Percentiles rank a stretch among this genome's conserved stretches.
phyloP scores from a whole-genome alignment of 2,113 vertebrate species.

The Cephalopterus ornatus region DNA sequence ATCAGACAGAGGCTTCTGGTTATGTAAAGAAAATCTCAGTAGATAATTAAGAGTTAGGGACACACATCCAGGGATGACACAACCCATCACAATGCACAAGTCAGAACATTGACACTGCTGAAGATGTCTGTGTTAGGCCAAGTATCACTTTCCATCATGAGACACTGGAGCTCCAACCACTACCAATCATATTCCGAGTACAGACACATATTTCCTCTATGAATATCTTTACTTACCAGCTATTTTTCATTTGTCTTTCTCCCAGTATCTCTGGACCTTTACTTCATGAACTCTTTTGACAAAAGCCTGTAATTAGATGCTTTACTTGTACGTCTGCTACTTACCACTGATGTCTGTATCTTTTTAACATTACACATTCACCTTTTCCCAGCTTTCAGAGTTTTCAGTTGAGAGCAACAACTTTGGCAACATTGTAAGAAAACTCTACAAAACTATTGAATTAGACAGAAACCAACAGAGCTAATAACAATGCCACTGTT shows the following conservation, averaged over 20 bases:
- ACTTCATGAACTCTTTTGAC: not conserved
- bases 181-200: not conserved
- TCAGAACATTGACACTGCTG: fast-evolving
- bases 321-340: not conserved
- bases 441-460: not conserved
- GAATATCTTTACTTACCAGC: not conserved
- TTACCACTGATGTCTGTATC: not conserved
- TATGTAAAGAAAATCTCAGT: not conserved
- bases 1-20: not conserved
- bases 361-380: not conserved
- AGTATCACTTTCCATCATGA: fast-evolving
- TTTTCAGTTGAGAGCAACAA: not conserved
- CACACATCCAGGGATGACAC: not conserved
- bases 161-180: not conserved
- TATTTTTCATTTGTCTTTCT: not conserved
- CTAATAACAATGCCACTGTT: not conserved
- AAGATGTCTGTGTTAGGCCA: not conserved
- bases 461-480: not conserved
- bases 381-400: not conserved
- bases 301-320: not conserved
- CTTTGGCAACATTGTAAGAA: not conserved
- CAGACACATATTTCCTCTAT: not conserved
- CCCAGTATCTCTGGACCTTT: not conserved
- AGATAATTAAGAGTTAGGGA: not conserved
- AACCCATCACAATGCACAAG: not conserved